Conservation (phyloP, 2,888 invertebrate genomes). For the Cantharis lateralis region DNA sequence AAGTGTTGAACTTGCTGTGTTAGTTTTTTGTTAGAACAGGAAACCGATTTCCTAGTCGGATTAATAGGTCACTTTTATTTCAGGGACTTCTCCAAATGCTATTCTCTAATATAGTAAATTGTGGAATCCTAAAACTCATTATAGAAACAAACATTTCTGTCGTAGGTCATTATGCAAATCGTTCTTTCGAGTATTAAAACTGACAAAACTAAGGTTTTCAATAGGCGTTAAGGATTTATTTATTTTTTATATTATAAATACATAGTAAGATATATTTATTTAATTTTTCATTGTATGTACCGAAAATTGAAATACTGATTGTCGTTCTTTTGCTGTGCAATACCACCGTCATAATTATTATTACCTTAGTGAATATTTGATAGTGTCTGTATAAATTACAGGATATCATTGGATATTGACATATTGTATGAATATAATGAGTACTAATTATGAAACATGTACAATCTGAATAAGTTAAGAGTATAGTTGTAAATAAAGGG, state of each 20-base stretch:
- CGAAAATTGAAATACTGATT: neutral
- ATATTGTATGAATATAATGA: neutral
- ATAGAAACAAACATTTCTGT: neutral
- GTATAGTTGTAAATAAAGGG: slow-evolving; percentile 21
- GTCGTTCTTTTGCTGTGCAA: neutral
- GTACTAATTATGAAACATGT: slow-evolving; percentile 17
- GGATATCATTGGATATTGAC: neutral
- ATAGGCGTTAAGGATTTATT: too few species aligned
- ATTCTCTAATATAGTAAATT: too few species aligned
- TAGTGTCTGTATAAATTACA: neutral
- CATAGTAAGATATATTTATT: neutral
- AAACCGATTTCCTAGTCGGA: neutral
- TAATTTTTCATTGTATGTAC: neutral
- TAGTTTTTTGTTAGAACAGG: neutral
- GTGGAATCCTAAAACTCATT: neutral
- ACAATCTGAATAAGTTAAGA: slow-evolving; percentile 22
- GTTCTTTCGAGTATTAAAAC: too few species aligned
- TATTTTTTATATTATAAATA: too few species aligned
- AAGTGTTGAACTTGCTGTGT: neutral
- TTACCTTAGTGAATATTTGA: neutral
- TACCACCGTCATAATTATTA: slow-evolving; percentile 1
- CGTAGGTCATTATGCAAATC: neutral
- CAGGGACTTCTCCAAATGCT: too few species aligned
- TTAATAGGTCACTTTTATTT: neutral
- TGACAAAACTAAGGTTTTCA: too few species aligned